A percentile compares a stretch with the other conserved stretches of the same genome.
Conservation (phyloP, 2,113 vertebrate genomes). For the Brachionichthys hirsutus region DNA sequence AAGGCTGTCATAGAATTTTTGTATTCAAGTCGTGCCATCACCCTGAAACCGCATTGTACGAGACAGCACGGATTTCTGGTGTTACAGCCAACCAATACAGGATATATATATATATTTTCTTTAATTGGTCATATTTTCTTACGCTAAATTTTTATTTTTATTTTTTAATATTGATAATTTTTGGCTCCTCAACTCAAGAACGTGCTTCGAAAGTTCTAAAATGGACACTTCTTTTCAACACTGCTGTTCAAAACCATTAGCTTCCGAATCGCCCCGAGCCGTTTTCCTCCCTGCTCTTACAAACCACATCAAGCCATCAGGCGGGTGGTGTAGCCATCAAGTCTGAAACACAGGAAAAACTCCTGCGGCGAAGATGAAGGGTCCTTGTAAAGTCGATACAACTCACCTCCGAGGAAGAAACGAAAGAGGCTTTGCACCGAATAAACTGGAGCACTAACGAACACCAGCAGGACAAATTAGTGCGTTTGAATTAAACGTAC, state of each 20-base stretch:
- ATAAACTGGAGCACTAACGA: slow-evolving; percentile 29
- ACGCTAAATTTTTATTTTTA: too few relatives aligned
- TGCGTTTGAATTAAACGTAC: slow-evolving; percentile 4
- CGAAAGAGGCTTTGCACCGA: slow-evolving; percentile 59
- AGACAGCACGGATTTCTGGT: neutral
- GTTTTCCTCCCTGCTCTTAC: slow-evolving; percentile 34
- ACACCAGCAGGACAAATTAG: slow-evolving; percentile 21
- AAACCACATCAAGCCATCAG: slow-evolving; percentile 33
- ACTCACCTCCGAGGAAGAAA: slow-evolving; percentile 31
- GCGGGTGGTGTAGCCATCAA: slow-evolving; percentile 33
- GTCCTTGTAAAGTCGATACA: slow-evolving; percentile 33
- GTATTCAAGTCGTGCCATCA: too few relatives aligned
- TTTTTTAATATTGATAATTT: too few relatives aligned
- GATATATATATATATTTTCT: too few relatives aligned
- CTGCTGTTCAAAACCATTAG: slow-evolving; percentile 1
- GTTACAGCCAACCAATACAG: too few relatives aligned
- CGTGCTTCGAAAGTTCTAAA: too few relatives aligned
- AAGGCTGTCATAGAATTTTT: too few relatives aligned
- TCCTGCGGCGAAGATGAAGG: slow-evolving; percentile 39
- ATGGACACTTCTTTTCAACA: neutral
- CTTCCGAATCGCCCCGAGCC: slow-evolving; percentile 4
- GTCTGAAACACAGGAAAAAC: slow-evolving; percentile 36
- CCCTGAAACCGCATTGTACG: too few relatives aligned
- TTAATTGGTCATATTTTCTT: too few relatives aligned
- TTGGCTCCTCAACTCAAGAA: too few relatives aligned